Evolutionary conservation across 2,113 vertebrate genomes (phyloP).

Genomic region (Coregonus clupeaformis): DNA sequence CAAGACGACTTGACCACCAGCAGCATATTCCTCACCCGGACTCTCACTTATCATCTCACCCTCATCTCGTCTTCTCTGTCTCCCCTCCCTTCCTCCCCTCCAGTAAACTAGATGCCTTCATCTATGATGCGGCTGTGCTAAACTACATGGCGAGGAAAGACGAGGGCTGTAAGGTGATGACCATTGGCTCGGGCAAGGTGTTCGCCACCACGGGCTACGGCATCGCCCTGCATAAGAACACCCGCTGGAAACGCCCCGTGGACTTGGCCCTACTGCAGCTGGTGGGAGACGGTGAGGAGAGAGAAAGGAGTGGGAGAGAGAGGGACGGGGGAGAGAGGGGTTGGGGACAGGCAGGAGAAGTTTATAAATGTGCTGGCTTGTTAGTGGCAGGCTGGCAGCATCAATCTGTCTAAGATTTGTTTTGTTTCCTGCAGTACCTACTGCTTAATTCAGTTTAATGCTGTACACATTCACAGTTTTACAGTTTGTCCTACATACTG

Average conservation of each 20-base stretch:
- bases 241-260: constrained; percentile 86
- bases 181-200: constrained; percentile 89
- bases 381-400: too few species aligned
- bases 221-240: constrained; percentile 88
- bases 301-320: not conserved
- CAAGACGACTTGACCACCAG: not conserved
- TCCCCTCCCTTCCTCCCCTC: constrained; percentile 26
- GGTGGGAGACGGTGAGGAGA: constrained; percentile 83
- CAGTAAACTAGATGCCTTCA: constrained; percentile 92
- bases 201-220: constrained; percentile 90
- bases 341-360: too few species aligned
- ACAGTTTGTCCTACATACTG: too few species aligned
- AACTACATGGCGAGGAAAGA: constrained; percentile 94
- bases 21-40: constrained; percentile 15
- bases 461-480: too few species aligned
- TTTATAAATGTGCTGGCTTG: too few species aligned
- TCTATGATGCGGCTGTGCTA: constrained; percentile 89
- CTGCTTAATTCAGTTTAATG: too few species aligned
- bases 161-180: constrained; percentile 92
- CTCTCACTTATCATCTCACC: constrained; percentile 12
- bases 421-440: too few species aligned
- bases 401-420: too few species aligned
- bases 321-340: too few species aligned
- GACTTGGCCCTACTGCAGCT: constrained; percentile 89
- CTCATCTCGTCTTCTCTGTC: not conserved